A percentile compares a stretch with the other conserved stretches of the same genome.
These are phyloP conservation scores for Vulpes lagopus DNA, from an alignment of 2,113 vertebrate species.

Conservation along the genomic window DNA sequence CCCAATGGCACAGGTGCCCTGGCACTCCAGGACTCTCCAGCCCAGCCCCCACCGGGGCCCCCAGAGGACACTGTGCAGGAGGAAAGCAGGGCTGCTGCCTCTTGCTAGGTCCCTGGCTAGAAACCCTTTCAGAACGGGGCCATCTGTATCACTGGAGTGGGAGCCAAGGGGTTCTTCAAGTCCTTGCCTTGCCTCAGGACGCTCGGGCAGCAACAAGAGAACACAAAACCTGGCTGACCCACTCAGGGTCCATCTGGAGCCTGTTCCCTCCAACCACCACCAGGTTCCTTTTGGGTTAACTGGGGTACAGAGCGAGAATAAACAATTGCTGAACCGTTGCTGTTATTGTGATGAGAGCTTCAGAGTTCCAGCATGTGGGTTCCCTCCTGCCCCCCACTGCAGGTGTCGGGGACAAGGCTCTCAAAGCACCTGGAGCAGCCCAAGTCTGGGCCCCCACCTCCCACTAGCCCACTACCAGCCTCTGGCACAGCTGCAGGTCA, in stretches of 20 bases:
- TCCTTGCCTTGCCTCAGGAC: not conserved
- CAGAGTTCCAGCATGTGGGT: too few relatives aligned
- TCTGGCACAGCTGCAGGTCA: accelerated
- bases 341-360: constrained; percentile 12
- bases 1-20: not conserved
- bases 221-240: not conserved
- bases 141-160: not conserved
- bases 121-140: not conserved
- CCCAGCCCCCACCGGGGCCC: not conserved
- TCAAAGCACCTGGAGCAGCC: not conserved
- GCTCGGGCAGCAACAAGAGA: not conserved
- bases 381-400: not conserved
- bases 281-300: not conserved
- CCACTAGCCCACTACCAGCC: not conserved
- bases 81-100: not conserved
- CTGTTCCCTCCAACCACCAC: not conserved
- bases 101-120: not conserved
- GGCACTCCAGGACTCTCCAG: not conserved
- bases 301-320: constrained; percentile 47
- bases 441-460: not conserved
- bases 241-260: too few relatives aligned
- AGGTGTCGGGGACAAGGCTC: not conserved
- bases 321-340: constrained; percentile 1
- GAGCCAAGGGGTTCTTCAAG: too few relatives aligned
- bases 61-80: not conserved